Percentiles rank a stretch among this genome's conserved stretches.
Evolutionary conservation across 2,113 vertebrate genomes (phyloP).

Genomic region (Vimba vimba): DNA sequence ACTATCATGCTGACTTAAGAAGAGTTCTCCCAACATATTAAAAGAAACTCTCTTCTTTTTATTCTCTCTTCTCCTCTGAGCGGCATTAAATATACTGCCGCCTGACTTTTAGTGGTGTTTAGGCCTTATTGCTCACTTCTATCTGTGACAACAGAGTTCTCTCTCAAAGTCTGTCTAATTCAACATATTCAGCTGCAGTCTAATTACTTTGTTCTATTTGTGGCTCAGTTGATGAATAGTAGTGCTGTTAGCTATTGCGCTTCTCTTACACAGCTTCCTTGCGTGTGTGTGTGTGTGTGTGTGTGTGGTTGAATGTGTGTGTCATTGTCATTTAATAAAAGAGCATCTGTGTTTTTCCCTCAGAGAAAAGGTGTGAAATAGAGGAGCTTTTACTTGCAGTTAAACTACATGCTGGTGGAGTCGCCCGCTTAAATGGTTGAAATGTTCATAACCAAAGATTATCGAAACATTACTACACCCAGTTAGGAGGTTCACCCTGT

Average conservation of each 20-base stretch:
- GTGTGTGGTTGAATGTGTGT: conserved; percentile 40
- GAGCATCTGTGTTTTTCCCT: conserved; percentile 50
- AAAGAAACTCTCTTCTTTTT: neutral
- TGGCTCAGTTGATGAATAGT: conserved; percentile 49
- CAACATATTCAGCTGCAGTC: conserved; percentile 42
- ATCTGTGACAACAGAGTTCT: neutral
- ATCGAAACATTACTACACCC: neutral
- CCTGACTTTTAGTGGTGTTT: conserved; percentile 8
- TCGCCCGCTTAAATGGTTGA: neutral
- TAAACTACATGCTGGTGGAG: neutral
- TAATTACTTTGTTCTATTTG: conserved; percentile 59
- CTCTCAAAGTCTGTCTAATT: conserved; percentile 8
- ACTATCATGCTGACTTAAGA: conserved; percentile 75
- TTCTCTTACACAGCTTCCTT: conserved; percentile 22
- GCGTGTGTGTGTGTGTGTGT: conserved; percentile 38
- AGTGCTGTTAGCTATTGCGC: conserved; percentile 43
- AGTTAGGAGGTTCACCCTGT: neutral
- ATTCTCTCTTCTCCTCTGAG: conserved; percentile 2
- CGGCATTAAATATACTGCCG: neutral
- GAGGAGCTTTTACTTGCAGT: conserved; percentile 25
- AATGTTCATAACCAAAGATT: neutral
- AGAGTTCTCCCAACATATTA: conserved; percentile 56
- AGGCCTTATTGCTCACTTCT: conserved; percentile 23
- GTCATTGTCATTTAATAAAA: conserved; percentile 46
- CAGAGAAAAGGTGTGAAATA: conserved; percentile 29